Evolutionary conservation across 2,888 invertebrate species (phyloP), one percentile per base, ranked within the genome.

Genomic region (Actias luna): DNA sequence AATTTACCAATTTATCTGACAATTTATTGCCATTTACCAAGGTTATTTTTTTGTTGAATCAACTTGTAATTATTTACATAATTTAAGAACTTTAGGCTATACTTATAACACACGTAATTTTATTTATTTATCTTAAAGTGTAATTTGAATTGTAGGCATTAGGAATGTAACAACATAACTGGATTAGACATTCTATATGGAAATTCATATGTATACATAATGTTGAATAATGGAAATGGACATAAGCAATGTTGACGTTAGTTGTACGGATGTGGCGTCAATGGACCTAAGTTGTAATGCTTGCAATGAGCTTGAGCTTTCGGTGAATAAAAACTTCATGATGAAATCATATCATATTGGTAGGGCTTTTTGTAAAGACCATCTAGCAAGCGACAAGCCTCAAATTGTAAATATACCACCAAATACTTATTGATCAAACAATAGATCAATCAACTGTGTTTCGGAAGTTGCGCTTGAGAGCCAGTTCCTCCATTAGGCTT

Each of bases 71-170:
- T 46, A 18, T 12, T 46, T 22, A 22, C 39, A 39, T 39, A n/a
- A 39, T 39, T 39, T 39, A 39, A 39, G n/a, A 39, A 46, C n/a
- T n/a, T n/a, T n/a, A n/a, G n/a, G n/a, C n/a, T 22, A 46, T 46
- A 22, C 10, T 22, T 46, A 42, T 42, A 42, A 22, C 10, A 22
- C 22, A 46, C 1, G 22, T 33, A 33, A 33, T 8, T 33, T 33
- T 7, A n/a, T n/a, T 46, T 46, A 10, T 46, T 46, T 46, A 22
- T 46, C 22, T 5, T 39, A 7, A 35, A 35, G 35, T 35, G 35
- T 2, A n/a, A 16, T 36, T 36, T 36, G 36, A 36, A 4, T 36
- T 36, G 16, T 36, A 14, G 14, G 16, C 16, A 5, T 35, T 12
- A 8, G 2, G 4, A 36, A 0, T 14, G 16, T 36, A 36, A 39